These are phyloP conservation scores for Phengaris alcon DNA, from an alignment of 2,888 invertebrate genomes.

Conservation along the genomic window DNA sequence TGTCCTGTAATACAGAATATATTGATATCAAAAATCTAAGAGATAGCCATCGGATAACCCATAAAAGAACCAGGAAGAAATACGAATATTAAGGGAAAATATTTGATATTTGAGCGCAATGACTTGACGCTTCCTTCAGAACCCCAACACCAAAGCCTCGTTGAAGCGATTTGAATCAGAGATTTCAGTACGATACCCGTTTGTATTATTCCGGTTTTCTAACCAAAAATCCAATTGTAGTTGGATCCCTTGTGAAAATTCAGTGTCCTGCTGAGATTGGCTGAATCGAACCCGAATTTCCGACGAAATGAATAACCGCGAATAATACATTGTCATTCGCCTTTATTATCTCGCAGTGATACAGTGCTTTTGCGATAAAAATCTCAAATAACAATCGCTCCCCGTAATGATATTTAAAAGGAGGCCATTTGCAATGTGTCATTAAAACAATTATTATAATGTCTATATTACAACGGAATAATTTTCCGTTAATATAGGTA, in stretches of 20 bases:
- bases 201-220: slow-evolving; percentile 78
- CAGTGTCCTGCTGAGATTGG: slow-evolving; percentile 74
- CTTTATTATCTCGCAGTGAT: slow-evolving; percentile 79
- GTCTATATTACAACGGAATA: slow-evolving; percentile 59
- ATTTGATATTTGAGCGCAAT: slow-evolving; percentile 40
- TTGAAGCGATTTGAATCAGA: slow-evolving; percentile 76
- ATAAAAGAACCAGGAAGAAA: slow-evolving; percentile 3
- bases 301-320: slow-evolving; percentile 70
- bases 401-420: slow-evolving; percentile 62
- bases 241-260: slow-evolving; percentile 68
- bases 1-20: not conserved
- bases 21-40: not conserved
- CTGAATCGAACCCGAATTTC: slow-evolving; percentile 55
- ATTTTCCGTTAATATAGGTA: not conserved
- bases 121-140: slow-evolving; percentile 56
- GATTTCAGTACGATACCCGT: slow-evolving; percentile 76
- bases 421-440: slow-evolving; percentile 58
- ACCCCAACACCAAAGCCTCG: slow-evolving; percentile 67
- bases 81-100: not conserved
- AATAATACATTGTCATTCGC: slow-evolving; percentile 78
- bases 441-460: slow-evolving; percentile 69
- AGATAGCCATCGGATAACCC: slow-evolving; percentile 14
- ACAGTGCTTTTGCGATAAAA: slow-evolving; percentile 75
- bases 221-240: slow-evolving; percentile 79
- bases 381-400: slow-evolving; percentile 69